Base-by-base conservation (phyloP, 2,888 invertebrate genomes). In the Cylindroiulus punctatus region DNA sequence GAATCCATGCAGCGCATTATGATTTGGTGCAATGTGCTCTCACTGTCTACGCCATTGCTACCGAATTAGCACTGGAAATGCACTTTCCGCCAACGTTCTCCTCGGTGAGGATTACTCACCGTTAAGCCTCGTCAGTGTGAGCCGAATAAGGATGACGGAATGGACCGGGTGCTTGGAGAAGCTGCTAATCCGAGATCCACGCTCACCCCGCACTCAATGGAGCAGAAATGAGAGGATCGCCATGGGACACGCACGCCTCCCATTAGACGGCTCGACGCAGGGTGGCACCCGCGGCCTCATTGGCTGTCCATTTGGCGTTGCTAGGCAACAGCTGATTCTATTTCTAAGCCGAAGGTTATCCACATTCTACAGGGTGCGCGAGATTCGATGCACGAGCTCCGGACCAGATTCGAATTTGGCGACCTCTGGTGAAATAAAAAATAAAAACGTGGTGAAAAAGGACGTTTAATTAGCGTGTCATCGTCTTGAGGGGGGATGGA, bases 181-280 rank as follows among this genome's bases (percentile, higher is more conserved):
- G 76, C 76, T 14, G 76, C 76, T 76, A 76, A 76, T 76, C 76
- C 65, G 65, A 65, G 65, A 65, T 12, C 30, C 76, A 32, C 76
- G 76, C 30, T 76, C 76, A 76, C 76, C 8, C 76, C 76, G 26
- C 76, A 76, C 30, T 26, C 76, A 76, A 76, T 76, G 30, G 76
- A 76, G 14, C 76, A 76, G 76, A 76, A 76, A 30, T 76, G 76
- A 32, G 32, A 12, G 14, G 14, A 32, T 30, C 30, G 30, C 76
- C 76, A 76, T 76, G 30, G 76, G 30, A 76, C 76, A 30, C 30
- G 65, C 76, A 76, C 26, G 76, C 17, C 17, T 76, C 17, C 30
- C 14, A 17, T 26, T 30, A 4, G 3, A 0, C 30, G 17, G 76
- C 10, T 76, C 30, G 14, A 17, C 12, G 76, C 30, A 76, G 76